These are phyloP conservation scores for Dolomedes plantarius DNA, from an alignment of 2,888 invertebrate species.

Conservation along the genomic window DNA sequence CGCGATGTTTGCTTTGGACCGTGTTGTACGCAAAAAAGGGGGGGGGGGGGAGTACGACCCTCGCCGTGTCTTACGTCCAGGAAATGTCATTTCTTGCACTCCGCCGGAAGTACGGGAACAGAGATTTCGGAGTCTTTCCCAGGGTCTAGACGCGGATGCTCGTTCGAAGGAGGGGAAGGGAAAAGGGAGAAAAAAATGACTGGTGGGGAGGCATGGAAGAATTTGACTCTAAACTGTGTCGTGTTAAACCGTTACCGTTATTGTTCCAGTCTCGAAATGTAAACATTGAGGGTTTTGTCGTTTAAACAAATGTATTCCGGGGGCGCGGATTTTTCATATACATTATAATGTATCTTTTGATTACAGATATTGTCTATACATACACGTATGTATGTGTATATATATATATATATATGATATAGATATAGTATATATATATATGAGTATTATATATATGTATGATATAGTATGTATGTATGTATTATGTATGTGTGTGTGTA, in stretches of 20 bases:
- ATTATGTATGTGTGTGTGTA: no score
- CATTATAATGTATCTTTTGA: no score
- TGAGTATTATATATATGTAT: no score
- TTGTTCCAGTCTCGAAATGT: background rate
- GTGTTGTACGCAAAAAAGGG: background rate
- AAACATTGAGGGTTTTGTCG: no score
- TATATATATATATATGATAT: no score
- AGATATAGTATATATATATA: no score
- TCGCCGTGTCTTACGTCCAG: slow-evolving; percentile 52
- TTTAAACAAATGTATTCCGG: no score
- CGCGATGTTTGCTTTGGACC: slow-evolving; percentile 36
- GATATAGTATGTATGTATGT: no score
- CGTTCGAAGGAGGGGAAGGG: no score
- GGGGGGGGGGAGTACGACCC: background rate
- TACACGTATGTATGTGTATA: no score
- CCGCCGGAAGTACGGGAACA: slow-evolving; percentile 55
- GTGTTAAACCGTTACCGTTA: background rate
- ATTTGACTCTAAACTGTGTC: slow-evolving; percentile 15
- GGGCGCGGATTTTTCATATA: no score
- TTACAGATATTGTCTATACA: no score
- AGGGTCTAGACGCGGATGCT: background rate
- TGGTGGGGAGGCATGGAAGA: slow-evolving; percentile 3
- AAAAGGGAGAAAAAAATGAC: background rate
- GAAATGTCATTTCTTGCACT: slow-evolving; percentile 62
- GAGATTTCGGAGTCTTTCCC: slow-evolving; percentile 4